Percentiles rank a stretch among this genome's conserved stretches.
Evolutionary conservation across 1,140 invertebrate species (phyloP).

Genomic region (Hyles vespertilio): DNA sequence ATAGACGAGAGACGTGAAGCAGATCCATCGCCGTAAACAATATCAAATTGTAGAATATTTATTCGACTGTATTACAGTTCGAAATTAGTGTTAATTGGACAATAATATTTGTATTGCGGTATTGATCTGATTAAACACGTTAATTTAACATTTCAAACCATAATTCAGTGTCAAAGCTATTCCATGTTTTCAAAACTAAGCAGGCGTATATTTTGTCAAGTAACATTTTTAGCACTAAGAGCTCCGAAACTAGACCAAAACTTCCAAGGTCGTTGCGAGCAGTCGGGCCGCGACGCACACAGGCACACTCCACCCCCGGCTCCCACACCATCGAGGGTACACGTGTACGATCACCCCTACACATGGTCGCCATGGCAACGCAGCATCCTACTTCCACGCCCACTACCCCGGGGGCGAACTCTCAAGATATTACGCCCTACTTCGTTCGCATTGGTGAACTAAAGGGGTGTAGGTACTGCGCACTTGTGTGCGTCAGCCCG

Average conservation of each 20-base stretch:
- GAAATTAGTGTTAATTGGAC: too few species aligned
- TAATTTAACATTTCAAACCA: too few species aligned
- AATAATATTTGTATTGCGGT: too few species aligned
- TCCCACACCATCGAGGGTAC: slow-evolving; percentile 45
- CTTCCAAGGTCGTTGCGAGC: slow-evolving; percentile 60
- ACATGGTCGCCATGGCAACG: slow-evolving; percentile 67
- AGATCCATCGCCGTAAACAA: too few species aligned
- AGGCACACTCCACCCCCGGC: slow-evolving; percentile 33
- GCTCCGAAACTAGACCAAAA: slow-evolving; percentile 59
- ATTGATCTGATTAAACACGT: too few species aligned
- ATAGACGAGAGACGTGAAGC: slow-evolving; percentile 40
- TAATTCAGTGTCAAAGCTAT: too few species aligned
- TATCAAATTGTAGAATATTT: too few species aligned
- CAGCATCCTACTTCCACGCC: slow-evolving; percentile 72
- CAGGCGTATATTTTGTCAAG: neutral
- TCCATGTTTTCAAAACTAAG: too few species aligned
- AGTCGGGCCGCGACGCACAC: slow-evolving; percentile 48
- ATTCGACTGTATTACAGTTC: too few species aligned
- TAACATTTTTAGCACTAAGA: slow-evolving; percentile 14
- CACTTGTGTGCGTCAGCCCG: slow-evolving; percentile 49
- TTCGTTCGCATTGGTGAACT: slow-evolving; percentile 70
- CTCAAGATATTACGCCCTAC: slow-evolving; percentile 73
- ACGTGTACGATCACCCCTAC: slow-evolving; percentile 62
- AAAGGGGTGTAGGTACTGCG: slow-evolving; percentile 59
- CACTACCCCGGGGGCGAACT: slow-evolving; percentile 67